phyloP scores from a whole-genome alignment of 2,888 invertebrate genomes.

The Elgonia sp. region DNA sequence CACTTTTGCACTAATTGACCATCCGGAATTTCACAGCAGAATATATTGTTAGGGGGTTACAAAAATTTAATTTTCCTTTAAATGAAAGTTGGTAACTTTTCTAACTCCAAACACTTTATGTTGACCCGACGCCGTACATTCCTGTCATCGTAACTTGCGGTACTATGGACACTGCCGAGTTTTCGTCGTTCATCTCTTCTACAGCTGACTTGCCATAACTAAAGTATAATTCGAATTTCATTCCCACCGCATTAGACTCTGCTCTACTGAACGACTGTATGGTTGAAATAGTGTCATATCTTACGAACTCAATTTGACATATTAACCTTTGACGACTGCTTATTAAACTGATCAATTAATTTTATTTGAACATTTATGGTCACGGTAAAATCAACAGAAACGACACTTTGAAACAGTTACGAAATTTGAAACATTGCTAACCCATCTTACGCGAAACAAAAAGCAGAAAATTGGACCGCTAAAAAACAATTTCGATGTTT shows the following conservation, averaged over 20 bases:
- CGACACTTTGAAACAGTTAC: background rate
- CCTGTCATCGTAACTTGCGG: conserved; percentile 68
- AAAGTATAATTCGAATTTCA: conserved; percentile 70
- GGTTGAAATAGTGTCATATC: conserved; percentile 55
- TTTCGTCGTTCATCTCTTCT: conserved; percentile 56
- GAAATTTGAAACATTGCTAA: background rate
- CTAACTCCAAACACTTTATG: conserved; percentile 60
- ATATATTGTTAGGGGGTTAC: conserved; percentile 29
- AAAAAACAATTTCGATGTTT: too few relatives aligned
- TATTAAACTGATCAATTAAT: background rate
- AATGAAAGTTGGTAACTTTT: conserved; percentile 64
- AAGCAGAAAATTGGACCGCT: too few relatives aligned
- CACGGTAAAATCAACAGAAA: background rate
- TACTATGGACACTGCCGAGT: conserved; percentile 56
- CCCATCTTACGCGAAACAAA: too few relatives aligned
- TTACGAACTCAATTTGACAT: conserved; percentile 42
- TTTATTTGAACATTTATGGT: background rate
- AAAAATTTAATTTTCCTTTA: conserved; percentile 54
- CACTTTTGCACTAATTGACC: conserved; percentile 42
- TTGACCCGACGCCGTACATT: conserved; percentile 54
- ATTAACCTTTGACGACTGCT: conserved; percentile 30
- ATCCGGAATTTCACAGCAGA: conserved; percentile 22
- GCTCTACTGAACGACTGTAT: conserved; percentile 46
- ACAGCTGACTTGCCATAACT: conserved; percentile 50
- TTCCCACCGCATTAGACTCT: conserved; percentile 49